phyloP scores from a whole-genome alignment of 2,888 invertebrate genomes.

The Leptinotarsa haldemani region DNA sequence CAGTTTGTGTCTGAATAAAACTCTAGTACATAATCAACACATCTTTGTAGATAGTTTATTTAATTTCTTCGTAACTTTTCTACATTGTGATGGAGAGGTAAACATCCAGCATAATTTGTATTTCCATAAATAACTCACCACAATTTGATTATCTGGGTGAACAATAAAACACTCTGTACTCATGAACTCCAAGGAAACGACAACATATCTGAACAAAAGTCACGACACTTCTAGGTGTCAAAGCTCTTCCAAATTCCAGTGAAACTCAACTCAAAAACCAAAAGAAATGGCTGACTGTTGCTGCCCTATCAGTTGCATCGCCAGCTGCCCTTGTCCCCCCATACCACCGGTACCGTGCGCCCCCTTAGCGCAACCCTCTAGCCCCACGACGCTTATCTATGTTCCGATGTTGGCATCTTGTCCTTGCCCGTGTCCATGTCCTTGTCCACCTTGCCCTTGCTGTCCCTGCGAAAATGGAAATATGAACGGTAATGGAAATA shows the following conservation, averaged over 20 bases:
- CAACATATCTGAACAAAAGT: background rate
- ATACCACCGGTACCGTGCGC: constrained; percentile 45
- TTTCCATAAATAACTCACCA: background rate
- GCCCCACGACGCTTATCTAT: constrained; percentile 45
- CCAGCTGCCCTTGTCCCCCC: constrained; percentile 45
- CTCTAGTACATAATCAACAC: too few species aligned
- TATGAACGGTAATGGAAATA: constrained; percentile 13
- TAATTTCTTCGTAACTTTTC: too few species aligned
- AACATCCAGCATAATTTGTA: too few species aligned
- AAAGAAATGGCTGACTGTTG: constrained; percentile 45
- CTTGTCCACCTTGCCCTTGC: constrained; percentile 32
- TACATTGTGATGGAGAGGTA: too few species aligned
- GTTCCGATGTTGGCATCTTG: constrained; percentile 46
- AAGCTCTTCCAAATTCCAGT: constrained; percentile 38
- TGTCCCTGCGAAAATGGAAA: constrained; percentile 29
- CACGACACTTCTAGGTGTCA: constrained; percentile 20
- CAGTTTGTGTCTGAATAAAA: too few species aligned
- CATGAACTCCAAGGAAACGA: background rate
- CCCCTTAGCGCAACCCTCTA: constrained; percentile 48
- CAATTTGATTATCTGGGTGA: background rate
- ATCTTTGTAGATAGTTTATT: too few species aligned
- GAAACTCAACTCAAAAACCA: constrained; percentile 17
- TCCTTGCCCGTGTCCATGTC: constrained; percentile 45
- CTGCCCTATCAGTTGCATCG: constrained; percentile 42
- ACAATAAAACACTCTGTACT: background rate